Percentiles rank a stretch among this genome's conserved stretches.
phyloP scores from a whole-genome alignment of 2,888 invertebrate genomes.

The Drosophila tanythrix region DNA sequence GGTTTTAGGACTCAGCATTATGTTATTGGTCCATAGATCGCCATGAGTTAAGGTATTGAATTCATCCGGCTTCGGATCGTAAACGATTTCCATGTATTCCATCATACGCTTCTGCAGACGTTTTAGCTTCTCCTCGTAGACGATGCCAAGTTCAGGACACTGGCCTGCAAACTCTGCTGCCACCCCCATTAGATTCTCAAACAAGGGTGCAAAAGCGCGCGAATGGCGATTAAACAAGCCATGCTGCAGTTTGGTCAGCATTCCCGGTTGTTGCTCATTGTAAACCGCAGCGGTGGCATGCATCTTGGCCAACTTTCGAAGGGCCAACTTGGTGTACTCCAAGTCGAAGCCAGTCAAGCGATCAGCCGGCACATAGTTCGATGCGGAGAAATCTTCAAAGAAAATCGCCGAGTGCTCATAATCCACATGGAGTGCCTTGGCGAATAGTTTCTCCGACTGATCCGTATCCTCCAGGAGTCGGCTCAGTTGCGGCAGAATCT shows the following conservation, averaged over 20 bases:
- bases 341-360: conserved; percentile 83
- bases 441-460: conserved; percentile 70
- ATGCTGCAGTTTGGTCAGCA: conserved; percentile 69
- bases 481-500: conserved; percentile 71
- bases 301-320: conserved; percentile 85
- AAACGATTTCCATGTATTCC: conserved; percentile 76
- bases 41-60: conserved; percentile 81
- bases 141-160: conserved; percentile 70
- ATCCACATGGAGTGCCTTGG: conserved; percentile 74
- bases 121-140: conserved; percentile 77
- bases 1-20: conserved; percentile 68
- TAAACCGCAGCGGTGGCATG: conserved; percentile 85
- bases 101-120: conserved; percentile 70
- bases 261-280: conserved; percentile 81
- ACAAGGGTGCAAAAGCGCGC: conserved; percentile 66
- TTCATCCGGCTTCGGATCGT: conserved; percentile 53
- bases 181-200: conserved; percentile 64
- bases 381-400: conserved; percentile 73
- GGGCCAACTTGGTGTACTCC: conserved; percentile 81
- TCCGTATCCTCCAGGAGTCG: conserved; percentile 51
- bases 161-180: conserved; percentile 72
- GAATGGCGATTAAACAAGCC: conserved; percentile 82
- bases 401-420: conserved; percentile 73
- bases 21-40: conserved; percentile 83
- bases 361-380: conserved; percentile 68